Base-by-base conservation (phyloP, 2,888 invertebrate species). In the Leucophenga montana region DNA sequence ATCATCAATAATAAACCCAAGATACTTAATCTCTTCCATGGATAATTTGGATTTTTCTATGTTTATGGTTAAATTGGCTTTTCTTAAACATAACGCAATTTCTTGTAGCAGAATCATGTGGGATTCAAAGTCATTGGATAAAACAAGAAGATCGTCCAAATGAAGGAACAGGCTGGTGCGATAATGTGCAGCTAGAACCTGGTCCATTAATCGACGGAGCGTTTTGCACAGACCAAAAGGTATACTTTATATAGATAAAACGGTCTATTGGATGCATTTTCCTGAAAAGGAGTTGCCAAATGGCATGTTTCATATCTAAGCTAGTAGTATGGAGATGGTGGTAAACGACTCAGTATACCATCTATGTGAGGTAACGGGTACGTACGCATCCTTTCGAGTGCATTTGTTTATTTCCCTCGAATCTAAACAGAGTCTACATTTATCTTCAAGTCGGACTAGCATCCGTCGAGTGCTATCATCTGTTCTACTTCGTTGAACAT, bases 331-430 rank as follows among this genome's bases (percentile, higher is more conserved):
- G 78, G 74, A 20, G 84, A 8, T 5, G 39, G 39, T 11, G 57
- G 0, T 83, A 78, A 6, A 1, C 39, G 39, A 39, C 39, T 39
- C 9, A 39, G 8, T 3, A 27, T 39, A 5, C 39, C 39, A 11
- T 39, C 39, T 8, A 39, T 39, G 9, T 11, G 39, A 39, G 56
- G 56, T 9, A 56, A 70, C 71, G 6, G 70, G 56, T 62, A 82
- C n/a, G n/a, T n/a, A n/a, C 79, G 56, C 59, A 53, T 31, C 77
- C 70, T 75, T 73, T 44, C 73, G 73, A 0, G 83, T 78, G 0
- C 82, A 76, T 0, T 56, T 31, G 54, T 85, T 85, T 0, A 85
- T 71, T 39, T 77, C 74, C 0, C 83, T 50, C 31, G 73, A 81
- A 53, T 84, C 83, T 0, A 84, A 69, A 48, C 81, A 80, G 8